These are phyloP conservation scores for Ctenopoma kingsleyae DNA, from an alignment of 2,797 vertebrate species.

Conservation along the genomic window DNA sequence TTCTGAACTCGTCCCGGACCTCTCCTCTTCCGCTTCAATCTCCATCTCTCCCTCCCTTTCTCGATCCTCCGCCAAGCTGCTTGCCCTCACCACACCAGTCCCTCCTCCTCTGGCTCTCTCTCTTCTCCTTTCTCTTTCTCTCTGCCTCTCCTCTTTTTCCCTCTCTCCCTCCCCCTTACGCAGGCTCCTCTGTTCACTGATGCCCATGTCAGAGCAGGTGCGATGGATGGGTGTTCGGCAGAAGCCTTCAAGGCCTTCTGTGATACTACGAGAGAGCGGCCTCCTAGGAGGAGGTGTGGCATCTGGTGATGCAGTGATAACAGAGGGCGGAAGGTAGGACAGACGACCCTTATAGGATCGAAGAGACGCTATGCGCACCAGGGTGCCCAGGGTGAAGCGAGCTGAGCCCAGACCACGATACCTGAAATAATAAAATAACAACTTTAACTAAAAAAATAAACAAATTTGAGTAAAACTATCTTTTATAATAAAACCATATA, in stretches of 20 bases:
- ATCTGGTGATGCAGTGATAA: conserved; percentile 71
- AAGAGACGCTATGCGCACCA: conserved; percentile 90
- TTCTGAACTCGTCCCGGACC: conserved; percentile 62
- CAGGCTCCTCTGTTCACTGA: conserved; percentile 87
- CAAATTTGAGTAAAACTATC: neutral
- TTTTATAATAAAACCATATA: neutral
- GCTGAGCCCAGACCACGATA: conserved; percentile 91
- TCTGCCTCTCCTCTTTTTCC: conserved; percentile 83
- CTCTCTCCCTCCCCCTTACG: conserved; percentile 78
- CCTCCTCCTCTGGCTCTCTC: conserved; percentile 81
- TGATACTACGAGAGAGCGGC: conserved; percentile 87
- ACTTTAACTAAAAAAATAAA: conserved; percentile 2
- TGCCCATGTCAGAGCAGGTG: conserved; percentile 91
- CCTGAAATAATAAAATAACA: conserved; percentile 50
- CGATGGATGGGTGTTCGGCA: conserved; percentile 85
- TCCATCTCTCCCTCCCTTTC: conserved; percentile 81
- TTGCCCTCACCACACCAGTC: conserved; percentile 83
- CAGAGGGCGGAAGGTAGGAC: conserved; percentile 90
- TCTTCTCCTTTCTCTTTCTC: conserved; percentile 81
- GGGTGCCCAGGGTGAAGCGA: conserved; percentile 92
- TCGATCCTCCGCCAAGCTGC: conserved; percentile 86
- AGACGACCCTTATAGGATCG: conserved; percentile 93
- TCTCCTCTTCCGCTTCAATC: conserved; percentile 76
- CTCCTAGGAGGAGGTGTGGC: conserved; percentile 80
- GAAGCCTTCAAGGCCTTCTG: conserved; percentile 85